These are phyloP conservation scores for Centruroides vittatus DNA, from an alignment of 1,140 invertebrate species.

Conservation along the genomic window DNA sequence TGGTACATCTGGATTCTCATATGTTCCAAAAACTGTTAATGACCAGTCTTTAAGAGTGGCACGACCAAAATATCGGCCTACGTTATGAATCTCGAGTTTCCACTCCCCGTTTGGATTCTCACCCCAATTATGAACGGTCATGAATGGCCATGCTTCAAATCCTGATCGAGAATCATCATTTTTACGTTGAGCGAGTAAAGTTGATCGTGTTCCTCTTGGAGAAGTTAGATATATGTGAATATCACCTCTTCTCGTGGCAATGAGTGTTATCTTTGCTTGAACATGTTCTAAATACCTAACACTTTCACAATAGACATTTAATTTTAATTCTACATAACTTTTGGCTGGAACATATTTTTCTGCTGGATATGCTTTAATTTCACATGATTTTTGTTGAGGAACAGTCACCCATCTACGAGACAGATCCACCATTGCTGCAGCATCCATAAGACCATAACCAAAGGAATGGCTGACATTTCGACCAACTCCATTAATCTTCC, in stretches of 20 bases:
- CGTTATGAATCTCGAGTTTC: constrained; percentile 87
- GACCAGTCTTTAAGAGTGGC: constrained; percentile 80
- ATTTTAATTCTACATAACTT: constrained; percentile 42
- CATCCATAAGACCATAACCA: constrained; percentile 92
- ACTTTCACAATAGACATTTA: constrained; percentile 29
- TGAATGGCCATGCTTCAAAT: constrained; percentile 52
- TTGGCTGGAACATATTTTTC: constrained; percentile 59
- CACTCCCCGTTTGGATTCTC: constrained; percentile 81
- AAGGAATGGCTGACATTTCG: constrained; percentile 83
- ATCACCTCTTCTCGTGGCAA: constrained; percentile 68
- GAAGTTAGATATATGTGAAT: constrained; percentile 76
- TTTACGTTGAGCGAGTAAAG: constrained; percentile 65
- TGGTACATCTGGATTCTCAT: constrained; percentile 26
- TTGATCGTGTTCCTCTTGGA: constrained; percentile 66
- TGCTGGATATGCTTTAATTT: constrained; percentile 42
- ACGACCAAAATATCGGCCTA: constrained; percentile 68
- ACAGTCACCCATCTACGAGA: constrained; percentile 72
- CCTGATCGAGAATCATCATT: constrained; percentile 72
- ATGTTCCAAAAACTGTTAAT: constrained; percentile 75
- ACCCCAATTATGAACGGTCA: constrained; percentile 78
- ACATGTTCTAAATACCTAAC: constrained; percentile 63
- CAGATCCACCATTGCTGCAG: constrained; percentile 76
- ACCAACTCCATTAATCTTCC: constrained; percentile 81
- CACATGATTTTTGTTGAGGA: constrained; percentile 48
- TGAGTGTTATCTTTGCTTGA: constrained; percentile 62